Base-by-base conservation (phyloP, 2,888 invertebrate genomes). In the Drosophila demipolita region DNA sequence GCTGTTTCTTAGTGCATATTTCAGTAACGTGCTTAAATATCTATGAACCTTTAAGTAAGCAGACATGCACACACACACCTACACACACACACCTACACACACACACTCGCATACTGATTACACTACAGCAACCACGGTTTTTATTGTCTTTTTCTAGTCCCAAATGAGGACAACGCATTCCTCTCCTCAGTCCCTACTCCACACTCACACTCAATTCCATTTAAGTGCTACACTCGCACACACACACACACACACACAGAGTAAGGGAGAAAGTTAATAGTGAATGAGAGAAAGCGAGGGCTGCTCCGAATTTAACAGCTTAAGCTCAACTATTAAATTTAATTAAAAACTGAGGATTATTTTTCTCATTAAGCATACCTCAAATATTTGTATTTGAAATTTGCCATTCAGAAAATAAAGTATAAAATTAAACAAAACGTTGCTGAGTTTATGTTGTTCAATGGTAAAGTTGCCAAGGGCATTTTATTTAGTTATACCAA, bases 131-230 rank as follows among this genome's bases (percentile, higher is more conserved):
- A 77, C 68, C 66, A 62, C 63, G 68, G 72, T 73, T 78, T 81
- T 77, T 76, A 87, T 90, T 90, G 88, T 89, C 82, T 89, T 78
- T 52, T 66, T 75, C 71, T 79, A 79, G 79, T 72, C 66, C 72
- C 74, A 78, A 89, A 89, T 90, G 84, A 84, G 90, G 88, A 88
- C 90, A 91, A 77, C 88, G 83, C 79, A 78, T 80, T 87, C 71
- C 89, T 82, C 75, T 58, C 81, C 66, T 17, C 38, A 20, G 26
- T 67, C 29, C 40, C 15, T 2, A 7, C 50, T 38, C 38, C 38
- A 15, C 15, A n/a, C 50, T 57, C 29, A 84, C 82, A 85, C 87
- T 87, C 86, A 91, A 90, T 91, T 90, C 82, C 80, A 81, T 81
- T 74, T 81, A 91, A 91, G 90, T 90, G 90, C 81, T 82, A 53